Evolutionary conservation across 35 echinoderm and acorn worm genomes (phyloP), one percentile per base, ranked within the genome.

Genomic region (Strongylocentrotus purpuratus): DNA sequence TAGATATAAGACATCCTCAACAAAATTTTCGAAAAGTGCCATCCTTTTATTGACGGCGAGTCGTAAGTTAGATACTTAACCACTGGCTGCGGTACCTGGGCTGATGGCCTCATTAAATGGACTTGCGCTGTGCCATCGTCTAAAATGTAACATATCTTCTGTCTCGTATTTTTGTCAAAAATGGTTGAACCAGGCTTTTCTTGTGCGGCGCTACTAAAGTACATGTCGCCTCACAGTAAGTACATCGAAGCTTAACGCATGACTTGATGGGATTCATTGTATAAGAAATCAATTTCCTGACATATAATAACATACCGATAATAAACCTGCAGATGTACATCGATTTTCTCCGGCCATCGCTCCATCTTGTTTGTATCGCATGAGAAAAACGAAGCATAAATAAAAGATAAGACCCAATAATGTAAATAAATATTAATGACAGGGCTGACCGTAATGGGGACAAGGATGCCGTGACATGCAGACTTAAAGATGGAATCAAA

Each of bases 361-460:
- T 78, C n/a, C 20, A 15, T 7, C 65, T 22, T 78, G 20, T 78
- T 78, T 28, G 65, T n/a, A n/a, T 78, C 65, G 65, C 65, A 78
- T 78, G 65, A 78, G 22, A 78, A 59, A 78, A 78, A 28, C 65
- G 22, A 78, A 8, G 65, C 25, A 78, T 78, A 78, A 78, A 78
- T 78, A 78, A 78, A 78, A 78, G 65, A 78, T 78, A 78, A n/a
- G 65, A 78, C 18, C 22, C 65, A 78, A 78, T 78, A 78, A 78
- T 78, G 65, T n/a, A 78, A 78, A 78, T 78, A 78, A 78, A 78
- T 78, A 78, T 78, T 78, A 78, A 78, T 78, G 65, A 22, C 22
- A 2, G 28, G 65, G 5, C 65, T 78, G 65, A 78, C 65, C 7
- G 65, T 78, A 78, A 78, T 28, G 65, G 65, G 65, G 20, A 28